Conservation (phyloP, 2,888 invertebrate genomes). For the Catocala fraxini region DNA sequence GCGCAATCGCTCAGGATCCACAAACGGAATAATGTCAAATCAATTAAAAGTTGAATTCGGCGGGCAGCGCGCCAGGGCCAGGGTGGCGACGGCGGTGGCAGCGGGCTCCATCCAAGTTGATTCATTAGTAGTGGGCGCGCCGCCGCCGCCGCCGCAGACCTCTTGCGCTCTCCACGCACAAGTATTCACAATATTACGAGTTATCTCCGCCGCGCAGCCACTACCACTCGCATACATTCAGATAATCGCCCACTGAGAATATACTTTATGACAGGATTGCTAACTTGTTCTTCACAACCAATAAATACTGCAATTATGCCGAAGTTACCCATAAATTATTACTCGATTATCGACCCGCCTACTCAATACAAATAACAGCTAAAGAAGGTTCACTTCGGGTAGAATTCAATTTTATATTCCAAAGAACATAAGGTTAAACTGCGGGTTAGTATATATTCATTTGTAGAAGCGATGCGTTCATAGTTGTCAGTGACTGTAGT, state of each 20-base stretch:
- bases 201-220: conserved; percentile 64
- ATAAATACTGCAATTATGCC: conserved; percentile 46
- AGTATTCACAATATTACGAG: conserved; percentile 63
- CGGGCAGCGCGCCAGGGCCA: conserved; percentile 73
- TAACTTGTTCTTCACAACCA: conserved; percentile 45
- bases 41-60: conserved; percentile 84
- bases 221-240: conserved; percentile 57
- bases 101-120: conserved; percentile 70
- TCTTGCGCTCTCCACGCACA: conserved; percentile 53
- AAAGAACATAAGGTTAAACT: background rate
- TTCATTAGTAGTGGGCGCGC: conserved; percentile 76
- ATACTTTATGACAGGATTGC: conserved; percentile 54
- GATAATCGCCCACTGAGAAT: conserved; percentile 58
- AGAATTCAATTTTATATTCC: conserved; percentile 7
- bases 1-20: conserved; percentile 74
- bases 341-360: conserved; percentile 8
- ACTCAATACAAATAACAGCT: conserved; percentile 8
- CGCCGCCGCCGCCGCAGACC: conserved; percentile 59
- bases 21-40: conserved; percentile 85
- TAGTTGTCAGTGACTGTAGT: conserved; percentile 24
- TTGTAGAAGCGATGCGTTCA: conserved; percentile 33
- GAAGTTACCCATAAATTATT: conserved; percentile 17
- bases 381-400: background rate
- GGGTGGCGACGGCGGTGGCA: conserved; percentile 75
- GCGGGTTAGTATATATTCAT: conserved; percentile 24